Conservation (phyloP, 2,113 vertebrate species). For the Micronycteris hirsuta region DNA sequence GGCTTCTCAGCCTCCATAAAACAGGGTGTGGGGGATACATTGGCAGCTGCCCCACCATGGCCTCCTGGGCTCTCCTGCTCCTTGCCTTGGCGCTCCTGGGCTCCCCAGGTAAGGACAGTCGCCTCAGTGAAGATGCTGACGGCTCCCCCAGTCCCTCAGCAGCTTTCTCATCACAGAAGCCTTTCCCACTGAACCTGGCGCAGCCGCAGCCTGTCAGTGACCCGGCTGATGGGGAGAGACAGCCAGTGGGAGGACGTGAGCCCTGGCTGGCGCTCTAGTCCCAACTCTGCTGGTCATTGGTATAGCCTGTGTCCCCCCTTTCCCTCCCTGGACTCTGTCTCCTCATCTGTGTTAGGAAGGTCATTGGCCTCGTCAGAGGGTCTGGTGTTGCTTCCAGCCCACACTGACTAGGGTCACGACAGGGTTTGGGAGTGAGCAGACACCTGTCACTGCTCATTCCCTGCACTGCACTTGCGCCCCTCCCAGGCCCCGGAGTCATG, state of each 20-base stretch:
- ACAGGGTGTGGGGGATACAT: neutral
- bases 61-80: neutral
- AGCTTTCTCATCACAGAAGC: neutral
- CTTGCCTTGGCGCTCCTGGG: neutral
- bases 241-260: neutral
- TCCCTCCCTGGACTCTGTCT: neutral
- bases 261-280: neutral
- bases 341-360: neutral
- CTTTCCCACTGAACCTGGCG: neutral
- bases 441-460: neutral
- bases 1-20: neutral
- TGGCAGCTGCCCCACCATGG: neutral
- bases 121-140: too few species aligned
- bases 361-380: neutral
- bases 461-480: too few species aligned
- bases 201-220: neutral
- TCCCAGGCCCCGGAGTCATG: neutral
- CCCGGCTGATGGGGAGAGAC: neutral
- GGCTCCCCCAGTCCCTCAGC: neutral
- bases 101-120: neutral
- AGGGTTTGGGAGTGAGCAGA: neutral
- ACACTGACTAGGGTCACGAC: neutral
- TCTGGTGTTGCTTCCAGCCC: neutral
- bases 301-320: neutral
- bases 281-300: neutral